Evolutionary conservation across 2,888 invertebrate species (phyloP), one percentile per base, ranked within the genome.

Genomic region (Dermolepida albohirtum): DNA sequence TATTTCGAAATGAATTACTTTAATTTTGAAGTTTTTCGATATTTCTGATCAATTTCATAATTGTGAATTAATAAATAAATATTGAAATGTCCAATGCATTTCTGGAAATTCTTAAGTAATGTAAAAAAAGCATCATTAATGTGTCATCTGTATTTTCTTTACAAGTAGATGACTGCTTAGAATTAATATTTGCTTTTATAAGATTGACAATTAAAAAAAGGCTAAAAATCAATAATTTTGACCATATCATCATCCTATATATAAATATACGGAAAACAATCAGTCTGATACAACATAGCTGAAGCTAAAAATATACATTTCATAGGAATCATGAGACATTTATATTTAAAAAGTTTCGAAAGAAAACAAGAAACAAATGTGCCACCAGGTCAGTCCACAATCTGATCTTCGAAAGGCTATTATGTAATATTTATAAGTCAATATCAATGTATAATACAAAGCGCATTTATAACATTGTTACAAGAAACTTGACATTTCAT

Each of bases 311-410:
- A 47, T 8, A 17, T 16, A 47, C 14, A 47, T 22, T 4, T 22
- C 4, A 22, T 22, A 22, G 22, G 22, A 22, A 22, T 22, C 22
- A 22, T 22, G 22, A 22, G 22, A 22, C 2, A 47, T 14, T 47
- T 14, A 1, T 47, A 14, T 47, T 14, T 14, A 8, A 16, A 1
- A 17, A 2, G 5, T 16, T 14, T n/a, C 8, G 14, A 47, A 29
- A 59, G 14, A 59, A 14, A 8, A 47, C 12, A 47, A 27, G 27
- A 22, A 59, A 34, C 27, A 47, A 44, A 17, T 44, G 29, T 59
- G 59, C 44, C 59, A 70, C 70, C 70, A 70, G 70, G 67, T 65
- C 51, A 70, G 70, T 67, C 70, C 62, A 68, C 47, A 65, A 52
- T 67, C 63, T 64, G 64, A 59, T 67, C 65, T 67, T 67, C 57